phyloP scores from a whole-genome alignment of 1,140 invertebrate genomes.

The Leptinotarsa defecta region DNA sequence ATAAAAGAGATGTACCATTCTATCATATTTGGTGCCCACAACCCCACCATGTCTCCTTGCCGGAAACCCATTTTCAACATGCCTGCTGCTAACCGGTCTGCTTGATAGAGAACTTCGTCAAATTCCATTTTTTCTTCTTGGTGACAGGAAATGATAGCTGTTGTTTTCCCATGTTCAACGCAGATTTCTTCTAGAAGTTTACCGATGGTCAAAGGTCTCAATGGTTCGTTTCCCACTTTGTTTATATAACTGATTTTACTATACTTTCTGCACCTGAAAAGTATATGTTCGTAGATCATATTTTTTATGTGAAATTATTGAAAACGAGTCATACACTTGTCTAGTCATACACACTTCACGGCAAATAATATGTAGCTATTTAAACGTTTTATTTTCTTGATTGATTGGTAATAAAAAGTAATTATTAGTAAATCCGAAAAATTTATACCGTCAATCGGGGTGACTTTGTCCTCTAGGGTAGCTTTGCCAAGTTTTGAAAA shows the following conservation, averaged over 20 bases:
- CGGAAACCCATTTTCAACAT: slow-evolving; percentile 76
- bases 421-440: too few relatives aligned
- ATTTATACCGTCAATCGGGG: too few relatives aligned
- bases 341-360: too few relatives aligned
- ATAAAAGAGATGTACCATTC: slow-evolving; percentile 83
- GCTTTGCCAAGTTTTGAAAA: too few relatives aligned
- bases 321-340: too few relatives aligned
- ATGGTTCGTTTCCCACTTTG: slow-evolving; percentile 61
- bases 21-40: slow-evolving; percentile 86
- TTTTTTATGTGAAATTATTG: background rate
- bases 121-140: slow-evolving; percentile 69
- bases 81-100: slow-evolving; percentile 80
- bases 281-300: background rate
- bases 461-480: too few relatives aligned
- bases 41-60: slow-evolving; percentile 81
- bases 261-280: slow-evolving; percentile 23
- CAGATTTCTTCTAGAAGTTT: slow-evolving; percentile 63
- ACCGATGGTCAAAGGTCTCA: slow-evolving; percentile 68
- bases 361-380: too few relatives aligned
- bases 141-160: slow-evolving; percentile 65
- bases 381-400: too few relatives aligned
- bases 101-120: slow-evolving; percentile 66
- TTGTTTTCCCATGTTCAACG: slow-evolving; percentile 61
- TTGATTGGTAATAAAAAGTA: too few relatives aligned
- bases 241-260: slow-evolving; percentile 58